A percentile compares a stretch with the other conserved stretches of the same genome.
Evolutionary conservation across 2,888 invertebrate genomes (phyloP).

Genomic region (Hirudinaria manillensis): DNA sequence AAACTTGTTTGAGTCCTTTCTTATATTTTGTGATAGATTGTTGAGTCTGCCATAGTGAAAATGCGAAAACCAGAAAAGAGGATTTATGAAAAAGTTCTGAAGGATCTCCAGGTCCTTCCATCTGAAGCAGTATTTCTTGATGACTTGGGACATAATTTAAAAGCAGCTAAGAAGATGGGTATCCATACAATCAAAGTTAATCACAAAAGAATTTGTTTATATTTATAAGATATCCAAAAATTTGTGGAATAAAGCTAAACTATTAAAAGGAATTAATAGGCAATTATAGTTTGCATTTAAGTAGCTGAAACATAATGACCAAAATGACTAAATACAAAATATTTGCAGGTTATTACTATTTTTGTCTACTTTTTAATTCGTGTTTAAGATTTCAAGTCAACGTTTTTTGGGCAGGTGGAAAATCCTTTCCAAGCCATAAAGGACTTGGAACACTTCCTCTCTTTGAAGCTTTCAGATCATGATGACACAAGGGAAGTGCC

Average conservation of each 20-base stretch:
- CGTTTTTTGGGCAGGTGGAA: conserved; percentile 35
- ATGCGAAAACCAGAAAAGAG: conserved; percentile 53
- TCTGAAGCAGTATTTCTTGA: conserved; percentile 53
- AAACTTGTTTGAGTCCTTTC: too few relatives aligned
- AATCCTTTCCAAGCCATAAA: conserved; percentile 42
- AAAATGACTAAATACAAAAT: too few relatives aligned
- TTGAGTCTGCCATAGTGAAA: conserved; percentile 54
- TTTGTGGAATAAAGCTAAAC: not conserved
- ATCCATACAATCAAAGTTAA: conserved; percentile 53
- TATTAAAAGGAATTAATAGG: not conserved
- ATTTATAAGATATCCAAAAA: not conserved
- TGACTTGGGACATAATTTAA: conserved; percentile 54
- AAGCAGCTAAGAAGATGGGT: conserved; percentile 51
- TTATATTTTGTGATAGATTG: conserved; percentile 42
- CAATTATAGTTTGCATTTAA: too few relatives aligned
- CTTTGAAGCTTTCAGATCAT: conserved; percentile 40
- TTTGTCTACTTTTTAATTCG: too few relatives aligned
- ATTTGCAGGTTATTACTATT: too few relatives aligned
- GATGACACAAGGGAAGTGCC: conserved; percentile 46
- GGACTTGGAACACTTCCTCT: conserved; percentile 45
- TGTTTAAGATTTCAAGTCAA: too few relatives aligned
- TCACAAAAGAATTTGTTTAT: not conserved
- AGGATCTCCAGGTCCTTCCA: conserved; percentile 44
- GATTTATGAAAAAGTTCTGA: conserved; percentile 50
- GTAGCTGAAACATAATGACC: too few relatives aligned